phyloP scores from a whole-genome alignment of 2,113 vertebrate species.

The Rynchops niger region DNA sequence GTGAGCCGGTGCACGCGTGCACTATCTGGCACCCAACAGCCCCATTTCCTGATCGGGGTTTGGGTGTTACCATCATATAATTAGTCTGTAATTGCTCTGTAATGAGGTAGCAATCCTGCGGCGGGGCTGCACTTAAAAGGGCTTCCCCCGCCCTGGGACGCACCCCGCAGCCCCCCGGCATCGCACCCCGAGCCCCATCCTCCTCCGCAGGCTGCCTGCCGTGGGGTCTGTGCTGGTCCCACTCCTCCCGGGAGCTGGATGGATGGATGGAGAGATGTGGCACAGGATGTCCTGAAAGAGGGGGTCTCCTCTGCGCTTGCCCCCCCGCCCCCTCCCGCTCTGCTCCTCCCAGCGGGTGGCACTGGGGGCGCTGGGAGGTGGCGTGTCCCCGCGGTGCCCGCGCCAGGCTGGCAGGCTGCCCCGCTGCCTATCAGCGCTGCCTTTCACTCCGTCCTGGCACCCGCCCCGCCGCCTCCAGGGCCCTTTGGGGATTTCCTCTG shows the following conservation, averaged over 20 bases:
- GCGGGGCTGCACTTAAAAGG: not conserved
- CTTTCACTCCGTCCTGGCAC: not conserved
- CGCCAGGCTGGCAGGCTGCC: not conserved
- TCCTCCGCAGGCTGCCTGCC: not conserved
- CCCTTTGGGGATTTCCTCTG: not conserved
- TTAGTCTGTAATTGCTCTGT: constrained; percentile 36
- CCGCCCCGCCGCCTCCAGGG: not conserved
- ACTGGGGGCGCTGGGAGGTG: not conserved
- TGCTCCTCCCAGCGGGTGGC: not conserved
- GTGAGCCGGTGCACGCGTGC: not conserved
- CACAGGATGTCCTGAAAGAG: not conserved
- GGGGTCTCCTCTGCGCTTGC: not conserved
- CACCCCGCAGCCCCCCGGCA: not conserved
- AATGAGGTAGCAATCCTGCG: constrained; percentile 6
- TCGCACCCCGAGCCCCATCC: rapidly evolving
- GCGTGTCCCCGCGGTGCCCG: not conserved
- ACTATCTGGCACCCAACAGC: not conserved
- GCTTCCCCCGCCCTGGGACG: not conserved
- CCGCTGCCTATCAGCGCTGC: not conserved
- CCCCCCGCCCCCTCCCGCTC: not conserved
- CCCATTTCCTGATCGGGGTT: not conserved
- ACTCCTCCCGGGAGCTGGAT: rapidly evolving
- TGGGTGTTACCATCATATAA: constrained; percentile 16
- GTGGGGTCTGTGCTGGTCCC: rapidly evolving
- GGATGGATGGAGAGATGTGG: not conserved